These are phyloP conservation scores for Epinephelus awoara DNA, from an alignment of 2,797 vertebrate species.

Conservation along the genomic window DNA sequence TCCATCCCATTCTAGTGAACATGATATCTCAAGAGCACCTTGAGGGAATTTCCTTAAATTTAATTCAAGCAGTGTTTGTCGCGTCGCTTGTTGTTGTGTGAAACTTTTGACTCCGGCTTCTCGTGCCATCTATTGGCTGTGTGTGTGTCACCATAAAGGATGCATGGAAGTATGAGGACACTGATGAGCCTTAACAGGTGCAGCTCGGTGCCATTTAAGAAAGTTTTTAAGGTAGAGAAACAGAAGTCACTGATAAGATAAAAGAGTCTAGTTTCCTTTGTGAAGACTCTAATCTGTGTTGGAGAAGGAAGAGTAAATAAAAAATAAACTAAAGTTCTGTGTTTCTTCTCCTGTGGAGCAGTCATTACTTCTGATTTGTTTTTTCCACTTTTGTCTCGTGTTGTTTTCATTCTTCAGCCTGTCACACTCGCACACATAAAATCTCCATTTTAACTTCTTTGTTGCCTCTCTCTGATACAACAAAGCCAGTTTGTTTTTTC, in stretches of 20 bases:
- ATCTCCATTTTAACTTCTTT: background rate
- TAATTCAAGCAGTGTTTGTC: too few relatives aligned
- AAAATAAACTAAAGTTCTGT: slow-evolving; percentile 9
- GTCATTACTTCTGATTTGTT: slow-evolving; percentile 30
- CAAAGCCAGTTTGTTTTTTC: background rate
- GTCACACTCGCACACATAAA: background rate
- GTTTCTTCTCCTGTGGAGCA: slow-evolving; percentile 12
- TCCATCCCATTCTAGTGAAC: too few relatives aligned
- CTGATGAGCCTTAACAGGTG: background rate
- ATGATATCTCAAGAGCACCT: too few relatives aligned
- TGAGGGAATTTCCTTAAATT: too few relatives aligned
- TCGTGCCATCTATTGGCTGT: too few relatives aligned
- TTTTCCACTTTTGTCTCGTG: slow-evolving; percentile 3
- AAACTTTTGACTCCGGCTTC: too few relatives aligned
- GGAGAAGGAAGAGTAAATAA: background rate
- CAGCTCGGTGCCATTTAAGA: background rate
- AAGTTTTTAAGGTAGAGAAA: background rate
- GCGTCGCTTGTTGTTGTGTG: too few relatives aligned
- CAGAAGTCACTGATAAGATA: background rate
- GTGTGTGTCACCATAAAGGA: too few relatives aligned
- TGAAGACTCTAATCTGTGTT: background rate
- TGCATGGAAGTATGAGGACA: too few relatives aligned
- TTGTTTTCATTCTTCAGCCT: slow-evolving; percentile 18
- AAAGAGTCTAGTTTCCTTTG: background rate
- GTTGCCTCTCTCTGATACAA: slow-evolving; percentile 4